phyloP scores from a whole-genome alignment of 1,140 invertebrate species.

The Linepithema humile region DNA sequence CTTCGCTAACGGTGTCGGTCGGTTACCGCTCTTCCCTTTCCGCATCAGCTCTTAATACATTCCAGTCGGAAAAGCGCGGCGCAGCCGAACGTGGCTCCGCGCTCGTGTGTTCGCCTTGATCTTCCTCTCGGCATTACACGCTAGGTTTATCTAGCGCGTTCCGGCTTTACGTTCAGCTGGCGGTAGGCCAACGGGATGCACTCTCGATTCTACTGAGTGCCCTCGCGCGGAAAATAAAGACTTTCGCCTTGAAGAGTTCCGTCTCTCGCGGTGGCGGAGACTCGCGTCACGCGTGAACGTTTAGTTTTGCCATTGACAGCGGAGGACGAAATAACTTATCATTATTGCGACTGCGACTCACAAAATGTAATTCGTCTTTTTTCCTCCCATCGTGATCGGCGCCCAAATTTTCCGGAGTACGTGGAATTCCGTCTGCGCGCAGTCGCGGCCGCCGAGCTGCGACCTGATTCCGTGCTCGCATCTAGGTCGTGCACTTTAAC shows the following conservation, averaged over 20 bases:
- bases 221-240: conserved; percentile 12
- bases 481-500: conserved; percentile 57
- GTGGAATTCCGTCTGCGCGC: conserved; percentile 53
- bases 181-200: conserved; percentile 30
- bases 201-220: conserved; percentile 24
- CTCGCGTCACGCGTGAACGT: not conserved
- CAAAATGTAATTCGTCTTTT: conserved; percentile 23
- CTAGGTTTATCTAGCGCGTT: conserved; percentile 52
- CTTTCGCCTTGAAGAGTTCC: not conserved
- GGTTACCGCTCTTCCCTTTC: not conserved
- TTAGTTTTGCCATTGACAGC: not conserved
- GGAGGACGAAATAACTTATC: not conserved
- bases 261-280: not conserved
- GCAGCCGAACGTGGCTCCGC: conserved; percentile 12
- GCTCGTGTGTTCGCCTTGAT: conserved; percentile 58
- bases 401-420: conserved; percentile 60
- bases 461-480: conserved; percentile 62
- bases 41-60: conserved; percentile 57
- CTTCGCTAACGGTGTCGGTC: conserved; percentile 43
- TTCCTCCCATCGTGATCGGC: not conserved
- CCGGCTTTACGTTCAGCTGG: conserved; percentile 48
- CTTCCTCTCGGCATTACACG: conserved; percentile 60
- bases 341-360: not conserved
- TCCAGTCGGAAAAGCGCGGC: conserved; percentile 44
- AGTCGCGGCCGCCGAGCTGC: conserved; percentile 54